phyloP scores from a whole-genome alignment of 2,888 invertebrate genomes.

The Axea sp. region DNA sequence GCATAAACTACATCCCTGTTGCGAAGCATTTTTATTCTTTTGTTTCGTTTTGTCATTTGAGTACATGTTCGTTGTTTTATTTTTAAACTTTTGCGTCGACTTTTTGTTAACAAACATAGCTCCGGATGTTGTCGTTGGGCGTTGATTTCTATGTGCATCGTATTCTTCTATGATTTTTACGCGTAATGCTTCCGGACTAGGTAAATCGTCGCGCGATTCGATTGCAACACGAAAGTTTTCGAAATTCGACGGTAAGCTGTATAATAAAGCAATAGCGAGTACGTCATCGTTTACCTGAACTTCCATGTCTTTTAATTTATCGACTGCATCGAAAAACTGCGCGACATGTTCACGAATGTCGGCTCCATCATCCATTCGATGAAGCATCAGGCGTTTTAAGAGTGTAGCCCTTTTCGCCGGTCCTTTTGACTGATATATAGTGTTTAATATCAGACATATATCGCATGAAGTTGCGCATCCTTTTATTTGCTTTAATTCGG shows the following conservation, averaged over 20 bases:
- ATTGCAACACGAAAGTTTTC: slow-evolving; percentile 25
- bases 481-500: slow-evolving; percentile 7
- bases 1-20: not conserved
- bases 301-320: slow-evolving; percentile 70
- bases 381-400: not conserved
- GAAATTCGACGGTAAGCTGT: not conserved
- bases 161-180: slow-evolving; percentile 14
- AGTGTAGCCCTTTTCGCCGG: slow-evolving; percentile 73
- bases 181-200: slow-evolving; percentile 3
- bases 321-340: slow-evolving; percentile 72
- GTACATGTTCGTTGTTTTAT: not conserved
- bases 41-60: not conserved
- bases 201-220: slow-evolving; percentile 14
- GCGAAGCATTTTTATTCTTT: no score
- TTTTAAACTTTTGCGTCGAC: no score
- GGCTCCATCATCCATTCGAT: slow-evolving; percentile 55
- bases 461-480: slow-evolving; percentile 10
- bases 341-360: slow-evolving; percentile 71
- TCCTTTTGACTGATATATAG: slow-evolving; percentile 68
- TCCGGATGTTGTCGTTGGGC: not conserved
- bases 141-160: not conserved
- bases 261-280: slow-evolving; percentile 68
- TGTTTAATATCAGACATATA: not conserved
- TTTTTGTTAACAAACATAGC: not conserved
- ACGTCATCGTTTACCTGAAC: slow-evolving; percentile 70